Evolutionary conservation across 2,888 invertebrate species (phyloP).

Genomic region (Neocrepidodera transversa): DNA sequence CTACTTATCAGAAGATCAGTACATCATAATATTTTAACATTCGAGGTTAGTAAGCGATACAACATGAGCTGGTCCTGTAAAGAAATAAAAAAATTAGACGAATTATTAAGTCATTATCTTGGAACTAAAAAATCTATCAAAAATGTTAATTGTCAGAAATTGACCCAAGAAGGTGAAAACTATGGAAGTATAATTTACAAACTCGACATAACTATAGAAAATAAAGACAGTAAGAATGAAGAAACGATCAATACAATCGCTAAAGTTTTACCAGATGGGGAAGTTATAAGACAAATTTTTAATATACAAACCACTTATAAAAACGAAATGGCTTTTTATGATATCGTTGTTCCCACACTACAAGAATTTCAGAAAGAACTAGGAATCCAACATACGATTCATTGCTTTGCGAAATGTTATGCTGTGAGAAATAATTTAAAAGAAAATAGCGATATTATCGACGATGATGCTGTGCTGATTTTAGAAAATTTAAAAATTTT

Average conservation of each 20-base stretch:
- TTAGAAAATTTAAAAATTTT: conserved; percentile 62
- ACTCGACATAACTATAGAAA: conserved; percentile 39
- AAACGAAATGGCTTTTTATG: conserved; percentile 64
- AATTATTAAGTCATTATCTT: conserved; percentile 17
- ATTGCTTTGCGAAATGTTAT: conserved; percentile 52
- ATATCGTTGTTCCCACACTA: conserved; percentile 59
- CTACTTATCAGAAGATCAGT: too few relatives aligned
- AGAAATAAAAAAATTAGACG: conserved; percentile 13
- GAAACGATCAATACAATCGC: conserved; percentile 61
- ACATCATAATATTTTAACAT: too few relatives aligned
- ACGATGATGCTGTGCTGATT: conserved; percentile 63
- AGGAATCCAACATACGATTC: conserved; percentile 55
- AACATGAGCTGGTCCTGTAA: background rate
- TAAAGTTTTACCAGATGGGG: conserved; percentile 65
- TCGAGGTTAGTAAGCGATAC: too few relatives aligned
- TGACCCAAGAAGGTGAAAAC: conserved; percentile 65
- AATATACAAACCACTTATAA: conserved; percentile 62
- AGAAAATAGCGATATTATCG: conserved; percentile 51
- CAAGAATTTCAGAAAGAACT: conserved; percentile 59
- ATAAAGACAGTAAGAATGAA: background rate
- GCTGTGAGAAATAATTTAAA: conserved; percentile 45
- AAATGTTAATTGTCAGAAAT: conserved; percentile 47
- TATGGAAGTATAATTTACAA: conserved; percentile 65
- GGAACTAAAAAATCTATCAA: conserved; percentile 21
- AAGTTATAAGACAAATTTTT: conserved; percentile 61